phyloP scores from a whole-genome alignment of 2,797 vertebrate species.

The Etheostoma nigrum region DNA sequence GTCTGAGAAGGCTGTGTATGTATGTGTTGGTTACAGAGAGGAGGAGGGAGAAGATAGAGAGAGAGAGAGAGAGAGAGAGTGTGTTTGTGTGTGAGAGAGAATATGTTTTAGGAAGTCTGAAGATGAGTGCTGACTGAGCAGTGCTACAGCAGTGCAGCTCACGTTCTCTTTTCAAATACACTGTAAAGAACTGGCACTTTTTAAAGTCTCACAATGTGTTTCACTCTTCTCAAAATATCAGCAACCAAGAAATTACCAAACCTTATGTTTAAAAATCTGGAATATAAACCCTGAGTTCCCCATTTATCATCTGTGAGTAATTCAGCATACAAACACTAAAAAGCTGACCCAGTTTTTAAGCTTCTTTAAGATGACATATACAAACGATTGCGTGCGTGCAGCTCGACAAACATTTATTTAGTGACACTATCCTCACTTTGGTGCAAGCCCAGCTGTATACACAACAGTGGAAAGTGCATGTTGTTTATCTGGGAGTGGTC shows the following conservation, averaged over 20 bases:
- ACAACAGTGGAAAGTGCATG: slow-evolving; percentile 63
- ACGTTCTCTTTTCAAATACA: slow-evolving; percentile 59
- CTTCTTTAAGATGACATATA: slow-evolving; percentile 48
- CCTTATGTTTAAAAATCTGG: slow-evolving; percentile 13
- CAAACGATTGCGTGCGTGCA: slow-evolving; percentile 56
- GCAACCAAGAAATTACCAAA: slow-evolving; percentile 2
- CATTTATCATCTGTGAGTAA: slow-evolving; percentile 33
- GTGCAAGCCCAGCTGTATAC: slow-evolving; percentile 78
- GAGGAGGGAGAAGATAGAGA: slow-evolving; percentile 40
- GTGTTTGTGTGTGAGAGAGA: slow-evolving; percentile 37
- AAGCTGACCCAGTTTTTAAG: slow-evolving; percentile 41
- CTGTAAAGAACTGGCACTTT: slow-evolving; percentile 37
- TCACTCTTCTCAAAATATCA: slow-evolving; percentile 15
- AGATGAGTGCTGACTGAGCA: slow-evolving; percentile 46
- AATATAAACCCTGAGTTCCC: slow-evolving; percentile 16
- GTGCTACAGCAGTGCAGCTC: slow-evolving; percentile 29
- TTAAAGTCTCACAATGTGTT: slow-evolving; percentile 18
- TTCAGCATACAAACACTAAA: slow-evolving; percentile 23
- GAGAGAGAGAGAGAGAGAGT: background rate
- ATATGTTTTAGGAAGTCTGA: slow-evolving; percentile 81
- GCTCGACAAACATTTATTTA: slow-evolving; percentile 75
- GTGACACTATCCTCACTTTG: slow-evolving; percentile 58
- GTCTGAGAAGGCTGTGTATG: slow-evolving; percentile 45
- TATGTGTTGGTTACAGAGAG: slow-evolving; percentile 49
- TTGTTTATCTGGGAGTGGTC: slow-evolving; percentile 61